Base-by-base conservation (phyloP, 2,888 invertebrate genomes). In the Busseola fusca region DNA sequence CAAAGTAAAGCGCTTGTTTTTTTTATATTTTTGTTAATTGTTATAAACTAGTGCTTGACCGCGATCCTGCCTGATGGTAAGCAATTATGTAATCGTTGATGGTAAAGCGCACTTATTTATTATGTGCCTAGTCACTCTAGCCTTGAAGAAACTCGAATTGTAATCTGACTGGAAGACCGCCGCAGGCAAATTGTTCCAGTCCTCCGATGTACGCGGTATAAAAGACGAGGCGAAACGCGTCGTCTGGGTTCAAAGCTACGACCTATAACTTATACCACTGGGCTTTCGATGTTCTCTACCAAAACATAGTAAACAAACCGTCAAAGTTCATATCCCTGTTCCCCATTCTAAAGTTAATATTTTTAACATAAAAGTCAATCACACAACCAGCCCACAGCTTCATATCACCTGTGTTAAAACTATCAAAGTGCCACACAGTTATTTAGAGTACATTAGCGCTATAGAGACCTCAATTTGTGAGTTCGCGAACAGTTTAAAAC, bases 401-500 rank as follows among this genome's bases (percentile, higher is more conserved):
- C 60, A 54, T 54, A 80, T 82, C 80, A 87, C 83, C 85, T 83
- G 85, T 73, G 74, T 72, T 72, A 71, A 74, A 87, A 83, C 81
- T 86, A 84, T 87, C 66, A 83, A 86, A 84, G 78, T 80, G 56
- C 77, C 72, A 70, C 82, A 74, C 78, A 80, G 83, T 86, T 88
- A 86, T 88, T 86, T 84, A 76, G 83, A 84, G 82, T 86, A 88
- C 85, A 87, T 87, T 88, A 88, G 85, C 84, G 86, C 85, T 86
- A 87, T 88, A 87, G 86, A 87, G 86, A 86, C 87, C 88, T 86
- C 88, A 88, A 88, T 90, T 90, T 90, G 88, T 87, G 86, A 89
- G 90, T 88, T 88, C 71, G 81, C 76, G 82, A 88, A 90, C 89
- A 87, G 88, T 90, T 90, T 90, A 86, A 88, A 90, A 89, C 89